A percentile compares a stretch with the other conserved stretches of the same genome.
Conservation (phyloP, 2,113 vertebrate species). For the Ochotona curzoniae region DNA sequence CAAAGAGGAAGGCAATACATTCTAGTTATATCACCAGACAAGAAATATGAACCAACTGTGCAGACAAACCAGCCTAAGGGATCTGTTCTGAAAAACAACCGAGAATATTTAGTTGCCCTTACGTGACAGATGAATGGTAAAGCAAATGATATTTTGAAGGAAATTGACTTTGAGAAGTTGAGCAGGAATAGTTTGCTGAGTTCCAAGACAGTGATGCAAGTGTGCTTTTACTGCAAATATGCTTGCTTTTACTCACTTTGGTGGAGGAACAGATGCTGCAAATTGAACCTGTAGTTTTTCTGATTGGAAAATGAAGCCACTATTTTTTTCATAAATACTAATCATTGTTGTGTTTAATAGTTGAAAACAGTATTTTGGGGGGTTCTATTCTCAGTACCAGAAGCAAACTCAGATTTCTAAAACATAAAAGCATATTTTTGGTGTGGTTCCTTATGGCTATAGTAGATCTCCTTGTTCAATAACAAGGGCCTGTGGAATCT, state of each 20-base stretch:
- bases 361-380: background rate
- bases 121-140: slow-evolving; percentile 9
- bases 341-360: background rate
- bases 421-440: background rate
- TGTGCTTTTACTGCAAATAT: background rate
- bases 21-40: background rate
- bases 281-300: background rate
- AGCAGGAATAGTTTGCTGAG: slow-evolving; percentile 4
- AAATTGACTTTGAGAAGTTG: background rate
- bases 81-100: background rate
- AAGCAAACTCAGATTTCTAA: background rate
- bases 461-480: background rate
- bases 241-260: background rate
- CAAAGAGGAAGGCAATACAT: background rate
- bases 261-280: background rate
- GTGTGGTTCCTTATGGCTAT: background rate
- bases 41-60: background rate
- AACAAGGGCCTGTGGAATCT: background rate
- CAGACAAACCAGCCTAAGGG: background rate
- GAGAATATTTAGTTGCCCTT: background rate
- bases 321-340: background rate
- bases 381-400: slow-evolving; percentile 21
- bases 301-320: background rate
- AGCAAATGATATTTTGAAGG: slow-evolving; percentile 25
- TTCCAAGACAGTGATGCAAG: background rate